These are phyloP conservation scores for Caenorhabditis becei DNA, from an alignment of 2,888 invertebrate species.

Conservation along the genomic window DNA sequence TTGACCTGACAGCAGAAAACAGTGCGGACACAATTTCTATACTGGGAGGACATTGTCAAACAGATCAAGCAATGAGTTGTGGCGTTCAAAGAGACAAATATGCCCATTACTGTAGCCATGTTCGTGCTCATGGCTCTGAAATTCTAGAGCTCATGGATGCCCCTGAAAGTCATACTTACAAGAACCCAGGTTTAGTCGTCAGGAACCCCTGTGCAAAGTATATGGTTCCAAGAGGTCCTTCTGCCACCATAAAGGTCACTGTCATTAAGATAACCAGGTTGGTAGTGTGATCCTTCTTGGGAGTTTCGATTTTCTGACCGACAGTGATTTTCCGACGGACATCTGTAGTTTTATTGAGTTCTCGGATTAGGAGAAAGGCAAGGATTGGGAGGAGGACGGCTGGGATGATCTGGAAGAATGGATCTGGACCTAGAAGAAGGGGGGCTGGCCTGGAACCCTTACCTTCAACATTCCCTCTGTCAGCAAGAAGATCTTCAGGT, in stretches of 20 bases:
- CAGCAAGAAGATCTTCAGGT: constrained; percentile 17
- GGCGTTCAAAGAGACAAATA: constrained; percentile 20
- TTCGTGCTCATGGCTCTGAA: neutral
- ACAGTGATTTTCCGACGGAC: constrained; percentile 2
- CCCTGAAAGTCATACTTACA: constrained; percentile 7
- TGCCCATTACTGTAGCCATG: neutral
- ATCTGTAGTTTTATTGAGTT: neutral
- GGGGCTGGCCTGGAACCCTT: neutral
- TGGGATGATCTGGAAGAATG: constrained; percentile 24
- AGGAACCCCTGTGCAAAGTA: constrained; percentile 16
- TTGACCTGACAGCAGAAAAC: neutral
- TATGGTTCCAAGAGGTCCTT: constrained; percentile 23
- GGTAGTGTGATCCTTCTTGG: constrained; percentile 16
- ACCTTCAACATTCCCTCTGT: constrained; percentile 29
- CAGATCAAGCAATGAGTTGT: constrained; percentile 26
- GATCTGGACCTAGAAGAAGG: neutral
- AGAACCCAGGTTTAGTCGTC: neutral
- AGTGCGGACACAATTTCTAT: neutral
- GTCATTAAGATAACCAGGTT: constrained; percentile 32
- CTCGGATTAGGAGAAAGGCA: neutral
- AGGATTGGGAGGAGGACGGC: constrained; percentile 10
- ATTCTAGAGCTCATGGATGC: neutral
- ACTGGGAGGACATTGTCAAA: constrained; percentile 16
- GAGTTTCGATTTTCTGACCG: neutral
- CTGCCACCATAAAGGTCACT: constrained; percentile 29